Conservation (phyloP, 2,797 vertebrate genomes). For the Otolemur crassicaudatus region DNA sequence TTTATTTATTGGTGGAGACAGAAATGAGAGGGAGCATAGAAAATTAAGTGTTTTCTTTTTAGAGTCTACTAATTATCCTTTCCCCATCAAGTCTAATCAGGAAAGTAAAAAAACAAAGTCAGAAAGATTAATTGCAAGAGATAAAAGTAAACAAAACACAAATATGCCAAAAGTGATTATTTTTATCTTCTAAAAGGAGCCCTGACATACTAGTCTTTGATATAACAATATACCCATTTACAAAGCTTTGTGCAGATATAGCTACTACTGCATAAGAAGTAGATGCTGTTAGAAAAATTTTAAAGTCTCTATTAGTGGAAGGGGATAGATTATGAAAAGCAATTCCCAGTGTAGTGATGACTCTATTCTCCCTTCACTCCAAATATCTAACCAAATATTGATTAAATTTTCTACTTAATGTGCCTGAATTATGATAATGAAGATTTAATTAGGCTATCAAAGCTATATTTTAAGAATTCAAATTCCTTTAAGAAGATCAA, state of each 20-base stretch:
- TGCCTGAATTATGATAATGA: neutral
- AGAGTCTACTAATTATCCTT: slow-evolving; percentile 16
- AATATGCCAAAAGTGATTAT: slow-evolving; percentile 24
- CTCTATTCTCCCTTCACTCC: neutral
- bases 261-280: neutral
- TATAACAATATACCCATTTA: slow-evolving; percentile 33
- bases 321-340: slow-evolving; percentile 25
- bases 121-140: slow-evolving; percentile 36
- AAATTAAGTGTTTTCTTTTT: slow-evolving; percentile 36
- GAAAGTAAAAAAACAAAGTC: slow-evolving; percentile 52
- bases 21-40: slow-evolving; percentile 20
- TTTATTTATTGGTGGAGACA: slow-evolving; percentile 13
- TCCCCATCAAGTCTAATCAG: slow-evolving; percentile 19
- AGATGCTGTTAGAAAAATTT: neutral
- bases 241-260: neutral
- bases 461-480: slow-evolving; percentile 40
- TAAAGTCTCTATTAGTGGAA: neutral
- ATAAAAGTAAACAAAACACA: slow-evolving; percentile 48
- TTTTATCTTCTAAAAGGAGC: slow-evolving; percentile 49
- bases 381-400: slow-evolving; percentile 30
- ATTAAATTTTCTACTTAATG: slow-evolving; percentile 16
- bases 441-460: slow-evolving; percentile 17
- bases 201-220: neutral
- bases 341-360: slow-evolving; percentile 1
- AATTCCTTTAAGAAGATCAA: slow-evolving; percentile 40